Conservation (phyloP, 1,140 invertebrate species). For the Dendroctonus valens region DNA sequence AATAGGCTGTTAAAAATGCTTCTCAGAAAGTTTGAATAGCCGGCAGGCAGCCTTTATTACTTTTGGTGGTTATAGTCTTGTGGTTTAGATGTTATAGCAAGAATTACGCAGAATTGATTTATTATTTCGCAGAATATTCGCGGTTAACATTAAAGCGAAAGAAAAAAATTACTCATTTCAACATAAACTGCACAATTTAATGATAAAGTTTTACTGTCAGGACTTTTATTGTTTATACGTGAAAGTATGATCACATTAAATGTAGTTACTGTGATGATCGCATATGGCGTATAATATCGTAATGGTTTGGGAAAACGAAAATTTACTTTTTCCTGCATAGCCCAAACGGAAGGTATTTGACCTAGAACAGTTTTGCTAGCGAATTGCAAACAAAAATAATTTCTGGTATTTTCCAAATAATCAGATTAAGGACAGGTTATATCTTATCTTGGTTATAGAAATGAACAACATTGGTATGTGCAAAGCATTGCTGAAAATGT, state of each 20-base stretch:
- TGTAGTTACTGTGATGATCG: too few relatives aligned
- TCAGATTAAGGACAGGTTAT: not conserved
- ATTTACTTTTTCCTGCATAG: not conserved
- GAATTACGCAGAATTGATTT: not conserved
- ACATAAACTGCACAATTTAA: constrained; percentile 16
- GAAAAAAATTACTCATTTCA: not conserved
- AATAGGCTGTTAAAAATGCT: too few relatives aligned
- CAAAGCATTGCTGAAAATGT: constrained; percentile 1
- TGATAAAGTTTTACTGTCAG: constrained; percentile 1
- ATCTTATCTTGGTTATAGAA: not conserved
- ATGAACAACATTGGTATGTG: not conserved
- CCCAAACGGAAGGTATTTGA: not conserved
- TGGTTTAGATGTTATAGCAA: too few relatives aligned
- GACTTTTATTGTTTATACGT: constrained; percentile 10
- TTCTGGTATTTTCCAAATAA: not conserved
- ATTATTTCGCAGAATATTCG: constrained; percentile 9
- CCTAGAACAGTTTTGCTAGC: not conserved
- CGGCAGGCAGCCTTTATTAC: too few relatives aligned
- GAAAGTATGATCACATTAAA: constrained; percentile 4
- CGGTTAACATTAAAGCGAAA: too few relatives aligned
- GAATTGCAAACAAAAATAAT: not conserved
- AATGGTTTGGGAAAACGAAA: not conserved
- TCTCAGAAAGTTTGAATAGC: too few relatives aligned
- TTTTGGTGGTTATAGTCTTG: too few relatives aligned
- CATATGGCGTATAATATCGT: too few relatives aligned